These are phyloP conservation scores for Lepus americanus DNA, from an alignment of 2,113 vertebrate species.

Conservation along the genomic window DNA sequence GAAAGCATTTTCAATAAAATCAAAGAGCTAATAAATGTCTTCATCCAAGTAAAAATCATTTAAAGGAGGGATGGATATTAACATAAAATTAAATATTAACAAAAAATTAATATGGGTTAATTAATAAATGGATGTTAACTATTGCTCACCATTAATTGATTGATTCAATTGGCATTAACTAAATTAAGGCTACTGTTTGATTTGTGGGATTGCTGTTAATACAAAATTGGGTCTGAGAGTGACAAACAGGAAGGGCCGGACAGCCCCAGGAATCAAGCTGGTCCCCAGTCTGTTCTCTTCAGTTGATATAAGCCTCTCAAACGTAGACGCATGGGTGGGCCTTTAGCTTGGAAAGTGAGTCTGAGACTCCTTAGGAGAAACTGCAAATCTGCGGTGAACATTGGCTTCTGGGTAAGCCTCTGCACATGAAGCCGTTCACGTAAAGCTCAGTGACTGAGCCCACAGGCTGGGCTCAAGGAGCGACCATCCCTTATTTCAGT, in stretches of 20 bases:
- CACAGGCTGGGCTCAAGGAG: background rate
- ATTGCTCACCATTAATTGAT: background rate
- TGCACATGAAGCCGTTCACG: background rate
- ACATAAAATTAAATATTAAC: background rate
- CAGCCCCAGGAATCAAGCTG: background rate
- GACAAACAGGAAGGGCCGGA: background rate
- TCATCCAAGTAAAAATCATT: constrained; percentile 23
- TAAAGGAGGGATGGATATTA: background rate
- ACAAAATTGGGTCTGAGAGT: background rate
- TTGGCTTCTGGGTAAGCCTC: background rate
- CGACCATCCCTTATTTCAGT: background rate
- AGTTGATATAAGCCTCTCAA: background rate
- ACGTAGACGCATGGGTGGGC: background rate
- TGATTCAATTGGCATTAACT: background rate
- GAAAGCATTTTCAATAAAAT: background rate
- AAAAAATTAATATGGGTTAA: constrained; percentile 4
- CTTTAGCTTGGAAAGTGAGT: constrained; percentile 13
- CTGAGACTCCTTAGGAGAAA: background rate
- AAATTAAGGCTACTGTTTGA: background rate
- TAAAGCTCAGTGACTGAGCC: background rate
- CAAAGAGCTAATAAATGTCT: constrained; percentile 2
- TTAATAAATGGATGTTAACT: background rate
- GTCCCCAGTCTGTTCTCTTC: background rate
- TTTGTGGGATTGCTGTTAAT: background rate
- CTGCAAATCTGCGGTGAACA: background rate